Base-by-base conservation (phyloP, 2,888 invertebrate species). In the Phortica okadai region DNA sequence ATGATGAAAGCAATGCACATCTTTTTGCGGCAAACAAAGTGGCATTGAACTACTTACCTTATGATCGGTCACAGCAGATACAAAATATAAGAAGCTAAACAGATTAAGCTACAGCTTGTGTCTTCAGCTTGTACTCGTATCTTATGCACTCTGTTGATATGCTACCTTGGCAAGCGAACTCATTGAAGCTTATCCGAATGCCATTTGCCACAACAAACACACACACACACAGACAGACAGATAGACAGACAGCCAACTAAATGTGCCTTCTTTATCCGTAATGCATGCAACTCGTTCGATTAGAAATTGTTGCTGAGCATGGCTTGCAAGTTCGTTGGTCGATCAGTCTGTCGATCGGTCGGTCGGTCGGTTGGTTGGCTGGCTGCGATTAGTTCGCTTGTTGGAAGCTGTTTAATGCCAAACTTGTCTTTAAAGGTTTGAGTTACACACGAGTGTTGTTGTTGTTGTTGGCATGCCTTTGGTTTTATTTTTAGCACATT, bases 391-490 rank as follows among this genome's bases (percentile, higher is more conserved):
- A 5, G 69, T 69, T 69, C 44, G 69, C 50, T 69, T 2, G 69
- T 45, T 45, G 45, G 45, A 45, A 69, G 69, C 69, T 69, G 21
- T 69, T 69, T 69, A 69, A 69, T 69, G 69, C 69, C 69, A 69
- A 69, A 69, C 45, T 42, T 69, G 69, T 69, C 45, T 45, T 50
- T 69, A 16, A 69, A 69, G 50, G 45, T 69, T 69, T 69, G 45
- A 69, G 69, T 69, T 69, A 69, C 62, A 62, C 25, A 41, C 44
- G 11, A 66, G 54, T 54, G 54, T 54, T 14, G 11, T n/a, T n/a
- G 45, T 16, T 25, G n/a, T 21, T 21, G 45, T 69, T 21, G 21
- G 16, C 69, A 69, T 69, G 69, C 7, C 45, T 69, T 69, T 69
- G 69, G 45, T 50, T 33, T 16, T 69, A 69, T 69, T 69, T 69